Percentiles rank a stretch among this genome's conserved stretches.
These are phyloP conservation scores for Perca flavescens DNA, from an alignment of 2,113 vertebrate genomes.

Conservation along the genomic window DNA sequence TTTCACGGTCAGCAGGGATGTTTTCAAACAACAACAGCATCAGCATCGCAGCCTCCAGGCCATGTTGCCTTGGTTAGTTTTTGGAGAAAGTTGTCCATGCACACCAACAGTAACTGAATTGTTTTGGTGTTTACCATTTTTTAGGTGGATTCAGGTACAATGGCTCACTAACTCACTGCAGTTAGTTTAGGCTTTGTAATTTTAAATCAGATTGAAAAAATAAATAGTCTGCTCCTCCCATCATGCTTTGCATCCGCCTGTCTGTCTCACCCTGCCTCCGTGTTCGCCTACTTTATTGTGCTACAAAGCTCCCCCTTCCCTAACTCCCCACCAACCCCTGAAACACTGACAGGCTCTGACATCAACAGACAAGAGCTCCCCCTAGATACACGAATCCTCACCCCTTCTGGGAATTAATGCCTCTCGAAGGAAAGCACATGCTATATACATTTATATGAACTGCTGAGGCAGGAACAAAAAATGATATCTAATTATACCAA, in stretches of 20 bases:
- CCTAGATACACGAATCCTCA: slow-evolving; percentile 62
- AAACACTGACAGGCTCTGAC: slow-evolving; percentile 50
- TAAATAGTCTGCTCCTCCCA: slow-evolving; percentile 6
- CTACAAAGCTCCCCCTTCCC: slow-evolving; percentile 19
- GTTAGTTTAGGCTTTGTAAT: neutral
- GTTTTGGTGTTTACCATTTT: too few species aligned
- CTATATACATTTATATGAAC: neutral
- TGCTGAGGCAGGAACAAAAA: neutral
- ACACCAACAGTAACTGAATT: neutral
- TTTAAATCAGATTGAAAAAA: slow-evolving; percentile 16
- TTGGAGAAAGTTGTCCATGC: neutral
- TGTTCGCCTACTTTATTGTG: slow-evolving; percentile 43
- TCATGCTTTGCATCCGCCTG: slow-evolving; percentile 22
- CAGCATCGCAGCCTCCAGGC: neutral
- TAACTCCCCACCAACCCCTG: slow-evolving; percentile 23
- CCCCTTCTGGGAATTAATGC: slow-evolving; percentile 9
- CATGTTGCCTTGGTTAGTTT: neutral
- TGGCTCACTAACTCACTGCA: neutral
- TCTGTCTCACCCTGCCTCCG: slow-evolving; percentile 38
- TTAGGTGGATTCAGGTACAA: neutral
- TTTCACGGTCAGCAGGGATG: neutral
- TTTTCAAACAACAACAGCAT: neutral
- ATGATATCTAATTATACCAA: neutral
- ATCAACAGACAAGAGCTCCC: slow-evolving; percentile 75
- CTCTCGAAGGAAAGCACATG: neutral